Conservation (phyloP, 2,113 vertebrate genomes). For the Muntiacus reevesi region DNA sequence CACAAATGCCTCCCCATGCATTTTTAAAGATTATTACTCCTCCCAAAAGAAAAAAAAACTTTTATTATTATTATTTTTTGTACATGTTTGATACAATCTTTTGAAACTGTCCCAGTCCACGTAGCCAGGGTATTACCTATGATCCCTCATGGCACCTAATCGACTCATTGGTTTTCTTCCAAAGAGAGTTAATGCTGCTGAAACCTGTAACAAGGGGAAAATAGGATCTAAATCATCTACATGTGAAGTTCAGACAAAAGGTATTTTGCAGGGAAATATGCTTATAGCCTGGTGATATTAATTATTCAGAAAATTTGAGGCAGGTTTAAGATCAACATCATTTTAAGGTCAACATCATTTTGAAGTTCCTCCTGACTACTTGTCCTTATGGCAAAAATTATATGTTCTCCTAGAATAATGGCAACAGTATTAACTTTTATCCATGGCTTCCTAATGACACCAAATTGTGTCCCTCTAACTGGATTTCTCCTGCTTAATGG, state of each 20-base stretch:
- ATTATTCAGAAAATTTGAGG: neutral
- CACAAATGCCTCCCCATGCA: neutral
- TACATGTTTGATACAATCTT: neutral
- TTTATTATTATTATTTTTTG: neutral
- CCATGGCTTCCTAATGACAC: constrained; percentile 62
- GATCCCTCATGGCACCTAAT: neutral
- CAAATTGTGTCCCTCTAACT: neutral
- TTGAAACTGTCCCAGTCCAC: neutral
- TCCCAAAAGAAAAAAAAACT: neutral
- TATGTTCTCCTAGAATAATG: neutral
- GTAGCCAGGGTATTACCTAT: neutral
- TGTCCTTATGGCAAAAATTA: neutral
- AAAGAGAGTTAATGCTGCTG: neutral
- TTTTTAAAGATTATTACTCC: neutral
- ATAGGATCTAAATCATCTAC: neutral
- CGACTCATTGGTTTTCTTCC: neutral
- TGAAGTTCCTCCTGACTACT: neutral
- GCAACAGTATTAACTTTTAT: constrained; percentile 64
- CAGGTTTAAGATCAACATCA: neutral
- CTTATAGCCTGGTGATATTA: neutral
- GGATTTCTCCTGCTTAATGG: constrained; percentile 64
- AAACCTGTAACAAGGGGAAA: neutral
- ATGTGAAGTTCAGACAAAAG: neutral
- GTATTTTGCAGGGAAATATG: neutral
- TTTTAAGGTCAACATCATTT: neutral